Evolutionary conservation across 2,797 vertebrate species (phyloP).

Genomic region (Brachyalestes nurse): DNA sequence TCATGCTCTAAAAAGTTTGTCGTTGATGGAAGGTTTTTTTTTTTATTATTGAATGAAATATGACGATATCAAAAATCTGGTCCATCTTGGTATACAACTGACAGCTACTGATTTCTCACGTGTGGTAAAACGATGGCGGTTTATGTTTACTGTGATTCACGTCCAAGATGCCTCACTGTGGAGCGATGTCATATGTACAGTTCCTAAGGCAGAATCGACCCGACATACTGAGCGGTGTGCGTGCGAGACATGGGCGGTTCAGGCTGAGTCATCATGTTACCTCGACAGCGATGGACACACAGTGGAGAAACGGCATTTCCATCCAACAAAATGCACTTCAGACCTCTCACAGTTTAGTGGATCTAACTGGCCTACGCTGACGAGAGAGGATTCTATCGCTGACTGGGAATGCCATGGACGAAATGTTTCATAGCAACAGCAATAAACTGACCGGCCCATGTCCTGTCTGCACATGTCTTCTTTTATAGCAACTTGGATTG

Average conservation of each 20-base stretch:
- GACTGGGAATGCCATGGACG: conserved; percentile 17
- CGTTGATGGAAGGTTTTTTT: conserved; percentile 25
- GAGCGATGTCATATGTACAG: conserved; percentile 53
- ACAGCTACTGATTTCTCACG: conserved; percentile 19
- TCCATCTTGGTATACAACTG: conserved; percentile 26
- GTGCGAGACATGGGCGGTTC: conserved; percentile 4
- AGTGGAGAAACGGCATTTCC: conserved; percentile 23
- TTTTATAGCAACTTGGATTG: background rate
- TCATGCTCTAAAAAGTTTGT: conserved; percentile 61
- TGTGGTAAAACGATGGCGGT: conserved; percentile 6
- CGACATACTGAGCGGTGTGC: background rate
- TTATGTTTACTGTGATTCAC: conserved; percentile 19
- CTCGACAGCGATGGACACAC: conserved; percentile 34
- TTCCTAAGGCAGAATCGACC: conserved; percentile 31
- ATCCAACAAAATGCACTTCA: conserved; percentile 45
- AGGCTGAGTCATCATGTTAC: conserved; percentile 35
- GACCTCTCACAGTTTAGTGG: conserved; percentile 12
- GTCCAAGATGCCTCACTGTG: conserved; percentile 45
- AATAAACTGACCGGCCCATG: background rate
- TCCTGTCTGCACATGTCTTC: background rate
- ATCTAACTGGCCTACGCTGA: conserved; percentile 32
- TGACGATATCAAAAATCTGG: conserved; percentile 46
- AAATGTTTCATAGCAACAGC: conserved; percentile 3
- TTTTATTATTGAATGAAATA: conserved; percentile 53
- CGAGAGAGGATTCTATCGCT: conserved; percentile 16